Evolutionary conservation across 2,113 vertebrate genomes (phyloP).

Genomic region (Peucedramus taeniatus): DNA sequence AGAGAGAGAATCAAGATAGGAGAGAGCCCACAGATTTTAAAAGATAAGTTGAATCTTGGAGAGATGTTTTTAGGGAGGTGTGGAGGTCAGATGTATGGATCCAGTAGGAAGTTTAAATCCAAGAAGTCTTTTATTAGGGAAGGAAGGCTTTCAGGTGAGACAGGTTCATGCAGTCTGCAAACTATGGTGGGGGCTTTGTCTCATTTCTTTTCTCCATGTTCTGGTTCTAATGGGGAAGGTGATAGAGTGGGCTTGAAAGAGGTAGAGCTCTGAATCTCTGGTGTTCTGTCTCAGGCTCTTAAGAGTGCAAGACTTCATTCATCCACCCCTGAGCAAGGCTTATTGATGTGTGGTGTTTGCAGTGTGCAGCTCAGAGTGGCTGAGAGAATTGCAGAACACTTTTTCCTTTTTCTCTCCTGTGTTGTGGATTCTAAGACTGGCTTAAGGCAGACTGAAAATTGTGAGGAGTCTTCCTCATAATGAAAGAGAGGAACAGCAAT

Average conservation of each 20-base stretch:
- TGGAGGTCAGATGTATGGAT: not conserved
- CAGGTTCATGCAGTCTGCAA: not conserved
- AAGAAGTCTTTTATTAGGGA: not conserved
- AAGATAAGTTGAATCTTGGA: not conserved
- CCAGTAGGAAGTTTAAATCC: not conserved
- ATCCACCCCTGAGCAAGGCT: not conserved
- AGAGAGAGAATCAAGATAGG: not conserved
- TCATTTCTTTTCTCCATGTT: not conserved
- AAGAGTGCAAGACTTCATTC: not conserved
- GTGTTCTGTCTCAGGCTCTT: not conserved
- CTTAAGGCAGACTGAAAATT: not conserved
- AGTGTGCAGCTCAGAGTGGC: not conserved
- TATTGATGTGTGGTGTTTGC: not conserved
- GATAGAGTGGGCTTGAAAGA: not conserved
- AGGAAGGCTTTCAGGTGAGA: not conserved
- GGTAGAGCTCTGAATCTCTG: not conserved
- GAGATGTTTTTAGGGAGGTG: not conserved
- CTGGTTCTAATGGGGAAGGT: not conserved
- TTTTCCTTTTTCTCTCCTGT: not conserved
- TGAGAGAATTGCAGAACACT: not conserved
- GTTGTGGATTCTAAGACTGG: not conserved
- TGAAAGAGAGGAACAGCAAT: not conserved
- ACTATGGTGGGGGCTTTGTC: fast-evolving
- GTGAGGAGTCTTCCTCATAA: not conserved
- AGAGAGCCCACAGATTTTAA: not conserved